A percentile compares a stretch with the other conserved stretches of the same genome.
These are phyloP conservation scores for Pelecanoides urinatrix DNA, from an alignment of 2,113 vertebrate species.

Conservation along the genomic window DNA sequence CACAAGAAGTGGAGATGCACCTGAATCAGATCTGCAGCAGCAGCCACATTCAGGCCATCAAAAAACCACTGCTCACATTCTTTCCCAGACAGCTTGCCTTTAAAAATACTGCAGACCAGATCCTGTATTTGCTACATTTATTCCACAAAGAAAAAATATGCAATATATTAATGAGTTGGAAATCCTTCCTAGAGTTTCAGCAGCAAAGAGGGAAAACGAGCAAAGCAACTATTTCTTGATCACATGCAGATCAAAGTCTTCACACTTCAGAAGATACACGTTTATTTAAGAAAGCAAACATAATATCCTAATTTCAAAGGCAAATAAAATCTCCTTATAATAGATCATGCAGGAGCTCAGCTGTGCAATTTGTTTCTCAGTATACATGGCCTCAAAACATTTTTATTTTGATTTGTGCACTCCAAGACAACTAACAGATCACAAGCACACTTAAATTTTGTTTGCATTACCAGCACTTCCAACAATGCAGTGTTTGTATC, in stretches of 20 bases:
- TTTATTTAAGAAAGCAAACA: not conserved
- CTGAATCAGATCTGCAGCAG: not conserved
- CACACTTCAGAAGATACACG: not conserved
- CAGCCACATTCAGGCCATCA: not conserved
- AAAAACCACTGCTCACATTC: not conserved
- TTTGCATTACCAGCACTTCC: not conserved
- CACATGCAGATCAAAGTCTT: not conserved
- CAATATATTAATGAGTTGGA: not conserved
- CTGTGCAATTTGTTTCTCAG: not conserved
- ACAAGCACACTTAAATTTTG: not conserved
- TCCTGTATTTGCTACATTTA: not conserved
- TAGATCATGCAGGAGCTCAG: not conserved
- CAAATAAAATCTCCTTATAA: not conserved
- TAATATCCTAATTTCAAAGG: not conserved
- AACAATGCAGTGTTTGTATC: fast-evolving
- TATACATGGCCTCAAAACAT: not conserved
- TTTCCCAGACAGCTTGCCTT: not conserved
- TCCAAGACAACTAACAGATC: not conserved
- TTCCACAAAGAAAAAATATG: not conserved
- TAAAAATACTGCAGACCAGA: not conserved
- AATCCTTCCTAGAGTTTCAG: not conserved
- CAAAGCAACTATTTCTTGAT: not conserved
- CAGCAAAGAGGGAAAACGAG: not conserved
- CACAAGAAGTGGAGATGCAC: not conserved
- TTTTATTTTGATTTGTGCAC: not conserved